Base-by-base conservation (phyloP, 64 coral and sea anemone species). In the Dendronephthya gigantea region DNA sequence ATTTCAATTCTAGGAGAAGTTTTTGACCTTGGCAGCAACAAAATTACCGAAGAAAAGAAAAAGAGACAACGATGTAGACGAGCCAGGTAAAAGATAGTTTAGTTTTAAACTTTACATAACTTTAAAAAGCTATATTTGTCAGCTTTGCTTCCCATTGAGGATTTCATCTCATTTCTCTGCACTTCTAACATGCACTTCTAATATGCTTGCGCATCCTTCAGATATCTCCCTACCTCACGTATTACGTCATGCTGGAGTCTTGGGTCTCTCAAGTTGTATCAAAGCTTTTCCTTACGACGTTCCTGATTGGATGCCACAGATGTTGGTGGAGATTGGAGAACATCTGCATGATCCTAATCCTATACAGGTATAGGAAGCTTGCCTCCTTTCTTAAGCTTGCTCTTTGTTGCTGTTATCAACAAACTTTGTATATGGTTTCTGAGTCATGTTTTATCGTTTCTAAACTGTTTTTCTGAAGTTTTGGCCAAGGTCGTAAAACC, bases 261-360 rank as follows among this genome's bases (percentile, higher is more conserved):
- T 96, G 56, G 94, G 94, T 7, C 85, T 96, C 7, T 90, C 94
- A 25, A 90, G 94, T 75, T 96, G 94, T 90, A 91, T 96, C 9
- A 87, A 90, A 83, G 94, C 94, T 30, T 96, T 92, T 40, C 94
- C 94, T 3, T 96, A 96, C 52, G 94, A 96, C 38, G 94, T 96
- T 0, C 94, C 94, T 2, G 82, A 84, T 2, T 96, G 94, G 94
- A 88, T 96, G 86, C 94, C 94, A 9, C 90, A 96, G 79, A 96
- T 96, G 38, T 50, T 96, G 31, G 72, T 96, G 38, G 91, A 92
- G 29, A 83, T 96, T n/a, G 94, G 94, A 69, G 87, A 84, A 10
- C 94, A 96, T 83, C 86, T 96, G 2, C 94, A 96, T 48, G 94
- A 96, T 35, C 94, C 94, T 22, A 92, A 90, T 58, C 94, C 19